Base-by-base conservation (phyloP, 2,797 vertebrate species). In the Xiphophorus birchmanni region DNA sequence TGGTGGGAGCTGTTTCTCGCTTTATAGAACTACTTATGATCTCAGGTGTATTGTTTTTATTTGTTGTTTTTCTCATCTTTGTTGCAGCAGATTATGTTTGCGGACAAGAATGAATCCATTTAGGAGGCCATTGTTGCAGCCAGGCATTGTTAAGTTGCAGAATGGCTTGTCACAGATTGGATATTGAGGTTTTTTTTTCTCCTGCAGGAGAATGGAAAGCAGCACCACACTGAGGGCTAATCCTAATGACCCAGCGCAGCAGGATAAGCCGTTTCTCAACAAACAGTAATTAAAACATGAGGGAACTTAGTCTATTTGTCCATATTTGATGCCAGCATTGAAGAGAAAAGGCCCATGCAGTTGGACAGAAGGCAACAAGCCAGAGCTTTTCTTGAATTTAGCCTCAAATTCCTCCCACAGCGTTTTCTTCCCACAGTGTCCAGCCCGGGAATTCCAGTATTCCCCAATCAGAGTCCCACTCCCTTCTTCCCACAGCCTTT, bases 401-500 rank as follows among this genome's bases (percentile, higher is more conserved):
- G 11, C 82, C 83, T 74, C 75, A 69, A 56, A 76, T 79, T 84
- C 71, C 83, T 84, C 84, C 84, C 83, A 85, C 79, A 67, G 6
- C 26, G 9, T 72, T 78, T 78, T 84, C 74, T 80, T 85, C 88
- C 84, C 81, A 87, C 80, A 86, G 74, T 45, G 80, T 88, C 86
- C 91, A 80, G 45, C 89, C 84, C 82, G 76, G 74, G 58, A 87
- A 94, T 92, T 90, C 89, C 87, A 73, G 56, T 82, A 84, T 88
- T 94, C 91, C 88, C 93, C 75, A 21, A 83, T 44, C 47, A 54
- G 32, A 29, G 37, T 45, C 82, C 76, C 60, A 12, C 86, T 81
- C 88, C 84, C 77, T 67, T 81, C 87, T 90, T 93, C 94, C 90
- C 93, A 93, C 91, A 92, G 87, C 76, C 87, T 88, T 86, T 91